Evolutionary conservation across 2,888 invertebrate genomes (phyloP), one percentile per base, ranked within the genome.

Genomic region (Drosophila merina): DNA sequence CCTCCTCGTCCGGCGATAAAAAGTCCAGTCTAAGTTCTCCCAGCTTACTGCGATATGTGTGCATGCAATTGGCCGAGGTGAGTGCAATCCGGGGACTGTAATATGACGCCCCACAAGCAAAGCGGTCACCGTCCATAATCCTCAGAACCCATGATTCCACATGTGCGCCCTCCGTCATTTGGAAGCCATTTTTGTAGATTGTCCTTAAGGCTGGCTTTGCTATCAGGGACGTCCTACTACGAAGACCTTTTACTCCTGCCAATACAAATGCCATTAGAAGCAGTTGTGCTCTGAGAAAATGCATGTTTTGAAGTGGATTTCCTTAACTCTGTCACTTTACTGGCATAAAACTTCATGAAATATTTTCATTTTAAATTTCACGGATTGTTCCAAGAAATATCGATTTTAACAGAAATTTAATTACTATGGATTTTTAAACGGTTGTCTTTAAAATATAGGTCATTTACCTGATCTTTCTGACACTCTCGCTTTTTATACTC

Each of bases 11-110:
- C 12, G 48, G 31, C 8, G 20, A 28, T 2, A 59, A 3, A 14
- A 49, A 54, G 25, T 63, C 58, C 6, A 75, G 70, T 1, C 36
- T 59, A 2, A 74, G 33, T 0, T n/a, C 3, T 26, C 36, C 6
- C 10, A 74, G 10, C 0, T 6, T 7, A 0, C 25, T 7, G 4
- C 47, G 56, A 10, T 55, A 48, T 7, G 4, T 6, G 2, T 67
- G 45, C 45, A 75, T 31, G 44, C 74, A 75, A 36, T 54, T 71
- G 1, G 75, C 62, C 3, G 75, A 59, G 3, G 75, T 71, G 1
- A 75, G 9, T 1, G 51, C 67, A 8, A 45, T 57, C 0, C 33
- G 40, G 3, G 44, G 12, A 5, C 31, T 58, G 12, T 47, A 74
- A 45, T 66, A 70, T 14, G 69, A 51, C 1, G 52, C 74, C 0